These are phyloP conservation scores for Climacteris rufus DNA, from an alignment of 2,113 vertebrate genomes.

Conservation along the genomic window DNA sequence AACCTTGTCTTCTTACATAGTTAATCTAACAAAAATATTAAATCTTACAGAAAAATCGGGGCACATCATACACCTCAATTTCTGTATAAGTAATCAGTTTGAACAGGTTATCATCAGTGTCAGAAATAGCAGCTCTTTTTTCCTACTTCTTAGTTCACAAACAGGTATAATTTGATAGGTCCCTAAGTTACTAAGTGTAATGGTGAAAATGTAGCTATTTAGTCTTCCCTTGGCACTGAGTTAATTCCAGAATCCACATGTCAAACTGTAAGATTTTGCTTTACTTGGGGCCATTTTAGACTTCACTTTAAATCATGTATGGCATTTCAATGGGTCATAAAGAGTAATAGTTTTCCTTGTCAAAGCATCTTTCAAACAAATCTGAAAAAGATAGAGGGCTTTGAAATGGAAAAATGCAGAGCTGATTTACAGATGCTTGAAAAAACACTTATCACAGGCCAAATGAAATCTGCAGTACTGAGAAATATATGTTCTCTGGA, in stretches of 20 bases:
- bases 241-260: background rate
- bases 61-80: background rate
- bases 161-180: background rate
- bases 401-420: constrained; percentile 30
- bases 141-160: background rate
- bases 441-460: background rate
- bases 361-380: constrained; percentile 29
- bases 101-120: background rate
- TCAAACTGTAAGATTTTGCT: background rate
- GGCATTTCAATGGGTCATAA: constrained; percentile 36
- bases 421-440: background rate
- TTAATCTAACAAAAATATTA: background rate
- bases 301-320: constrained; percentile 9
- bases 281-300: background rate
- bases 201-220: background rate
- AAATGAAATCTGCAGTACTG: background rate
- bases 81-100: background rate
- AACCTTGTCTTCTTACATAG: background rate
- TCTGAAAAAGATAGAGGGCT: background rate
- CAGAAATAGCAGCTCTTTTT: background rate
- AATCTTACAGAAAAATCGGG: background rate
- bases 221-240: background rate
- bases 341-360: constrained; percentile 31
- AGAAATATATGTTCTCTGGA: background rate
- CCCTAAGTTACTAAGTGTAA: background rate